These are phyloP conservation scores for Staurois parvus DNA, from an alignment of 2,797 vertebrate genomes.

Conservation along the genomic window DNA sequence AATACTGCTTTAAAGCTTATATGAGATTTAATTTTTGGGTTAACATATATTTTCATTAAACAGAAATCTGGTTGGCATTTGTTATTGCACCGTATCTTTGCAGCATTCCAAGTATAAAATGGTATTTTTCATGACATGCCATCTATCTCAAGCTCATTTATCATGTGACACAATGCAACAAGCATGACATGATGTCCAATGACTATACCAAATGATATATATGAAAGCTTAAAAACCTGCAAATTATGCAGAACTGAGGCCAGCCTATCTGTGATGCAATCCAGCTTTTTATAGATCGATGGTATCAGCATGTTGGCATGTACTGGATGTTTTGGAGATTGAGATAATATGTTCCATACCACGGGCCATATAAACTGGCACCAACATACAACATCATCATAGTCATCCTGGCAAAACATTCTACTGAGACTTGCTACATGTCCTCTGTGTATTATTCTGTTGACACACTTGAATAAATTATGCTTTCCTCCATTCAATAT, in stretches of 20 bases:
- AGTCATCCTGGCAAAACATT: not conserved
- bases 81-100: too few relatives aligned
- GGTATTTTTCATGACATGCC: not conserved
- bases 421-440: not conserved
- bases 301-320: not conserved
- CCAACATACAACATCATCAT: not conserved
- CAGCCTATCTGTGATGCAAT: conserved; percentile 10
- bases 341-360: not conserved
- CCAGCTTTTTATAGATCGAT: conserved; percentile 1
- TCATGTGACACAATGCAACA: conserved; percentile 8
- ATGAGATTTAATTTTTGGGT: too few relatives aligned
- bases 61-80: too few relatives aligned
- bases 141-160: not conserved
- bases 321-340: not conserved
- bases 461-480: not conserved
- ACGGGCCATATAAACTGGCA: conserved; percentile 16
- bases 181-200: conserved; percentile 22
- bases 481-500: too few relatives aligned
- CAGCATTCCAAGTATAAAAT: not conserved
- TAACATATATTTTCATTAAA: too few relatives aligned
- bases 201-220: not conserved
- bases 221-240: conserved; percentile 35
- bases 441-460: not conserved
- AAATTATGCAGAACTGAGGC: conserved; percentile 18
- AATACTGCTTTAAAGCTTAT: too few relatives aligned